Evolutionary conservation across 2,888 invertebrate genomes (phyloP).

Genomic region (Cheilosia grossa): DNA sequence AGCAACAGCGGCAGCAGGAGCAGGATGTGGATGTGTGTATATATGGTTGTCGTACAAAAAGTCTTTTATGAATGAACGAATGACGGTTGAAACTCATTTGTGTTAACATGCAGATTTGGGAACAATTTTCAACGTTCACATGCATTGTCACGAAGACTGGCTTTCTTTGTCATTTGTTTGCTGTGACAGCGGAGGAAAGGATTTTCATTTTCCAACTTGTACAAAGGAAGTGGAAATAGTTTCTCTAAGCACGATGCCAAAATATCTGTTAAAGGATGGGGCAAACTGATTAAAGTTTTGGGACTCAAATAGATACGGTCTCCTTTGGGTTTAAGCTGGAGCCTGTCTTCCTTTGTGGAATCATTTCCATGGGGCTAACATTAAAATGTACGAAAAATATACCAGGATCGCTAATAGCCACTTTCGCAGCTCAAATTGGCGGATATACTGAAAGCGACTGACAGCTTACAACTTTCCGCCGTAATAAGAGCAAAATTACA

Average conservation of each 20-base stretch:
- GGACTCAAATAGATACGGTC: not conserved
- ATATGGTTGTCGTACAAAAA: constrained; percentile 5
- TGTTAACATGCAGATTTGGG: constrained; percentile 42
- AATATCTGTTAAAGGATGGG: not conserved
- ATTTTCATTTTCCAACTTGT: constrained; percentile 26
- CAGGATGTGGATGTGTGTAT: constrained; percentile 39
- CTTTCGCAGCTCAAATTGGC: not conserved
- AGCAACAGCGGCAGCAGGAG: not conserved
- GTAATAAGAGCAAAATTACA: not conserved
- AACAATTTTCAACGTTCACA: constrained; percentile 14
- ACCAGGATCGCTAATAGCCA: not conserved
- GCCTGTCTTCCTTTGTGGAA: no score
- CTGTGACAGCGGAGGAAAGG: constrained; percentile 39
- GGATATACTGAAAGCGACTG: not conserved
- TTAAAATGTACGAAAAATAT: no score
- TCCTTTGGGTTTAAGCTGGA: no score
- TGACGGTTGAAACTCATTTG: constrained; percentile 43
- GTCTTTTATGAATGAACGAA: constrained; percentile 49
- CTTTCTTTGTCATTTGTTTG: constrained; percentile 42
- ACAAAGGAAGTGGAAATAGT: constrained; percentile 21
- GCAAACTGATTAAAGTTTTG: not conserved
- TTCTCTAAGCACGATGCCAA: not conserved
- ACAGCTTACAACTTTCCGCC: not conserved
- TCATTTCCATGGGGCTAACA: no score
- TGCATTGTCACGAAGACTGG: constrained; percentile 43